These are phyloP conservation scores for Coremacera marginata DNA, from an alignment of 2,888 invertebrate species.

Conservation along the genomic window DNA sequence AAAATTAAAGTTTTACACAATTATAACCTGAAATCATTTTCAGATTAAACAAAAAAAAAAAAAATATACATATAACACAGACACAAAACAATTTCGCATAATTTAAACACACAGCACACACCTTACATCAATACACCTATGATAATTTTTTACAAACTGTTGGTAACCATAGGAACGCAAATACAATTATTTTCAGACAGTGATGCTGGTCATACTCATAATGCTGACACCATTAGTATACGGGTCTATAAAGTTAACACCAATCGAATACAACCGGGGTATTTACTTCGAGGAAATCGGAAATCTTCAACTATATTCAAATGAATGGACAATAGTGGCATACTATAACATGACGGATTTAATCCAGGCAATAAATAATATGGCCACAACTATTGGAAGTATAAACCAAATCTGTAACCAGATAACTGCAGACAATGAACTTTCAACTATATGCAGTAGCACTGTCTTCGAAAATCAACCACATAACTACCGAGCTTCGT, in stretches of 20 bases:
- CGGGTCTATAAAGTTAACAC: neutral
- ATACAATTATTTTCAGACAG: neutral
- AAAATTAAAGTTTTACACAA: too few species aligned
- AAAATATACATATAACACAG: too few species aligned
- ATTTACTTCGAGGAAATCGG: conserved; percentile 49
- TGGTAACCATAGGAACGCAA: too few species aligned
- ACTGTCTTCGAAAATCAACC: conserved; percentile 2
- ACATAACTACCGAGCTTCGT: too few species aligned
- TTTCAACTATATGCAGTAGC: conserved; percentile 3
- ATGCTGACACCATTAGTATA: neutral
- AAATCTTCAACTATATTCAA: conserved; percentile 30
- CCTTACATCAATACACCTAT: too few species aligned
- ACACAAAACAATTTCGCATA: too few species aligned
- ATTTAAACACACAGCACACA: too few species aligned
- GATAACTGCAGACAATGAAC: neutral
- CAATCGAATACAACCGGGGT: conserved; percentile 38
- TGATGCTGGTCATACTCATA: neutral
- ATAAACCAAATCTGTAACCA: neutral
- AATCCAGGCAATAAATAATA: neutral
- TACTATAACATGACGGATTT: neutral
- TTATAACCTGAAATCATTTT: too few species aligned
- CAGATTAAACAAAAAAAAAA: too few species aligned
- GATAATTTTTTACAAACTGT: too few species aligned
- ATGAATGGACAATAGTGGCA: neutral
- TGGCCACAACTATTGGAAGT: neutral